A percentile compares a stretch with the other conserved stretches of the same genome.
Conservation (phyloP, 2,888 invertebrate genomes). For the Creontiades dilutus region DNA sequence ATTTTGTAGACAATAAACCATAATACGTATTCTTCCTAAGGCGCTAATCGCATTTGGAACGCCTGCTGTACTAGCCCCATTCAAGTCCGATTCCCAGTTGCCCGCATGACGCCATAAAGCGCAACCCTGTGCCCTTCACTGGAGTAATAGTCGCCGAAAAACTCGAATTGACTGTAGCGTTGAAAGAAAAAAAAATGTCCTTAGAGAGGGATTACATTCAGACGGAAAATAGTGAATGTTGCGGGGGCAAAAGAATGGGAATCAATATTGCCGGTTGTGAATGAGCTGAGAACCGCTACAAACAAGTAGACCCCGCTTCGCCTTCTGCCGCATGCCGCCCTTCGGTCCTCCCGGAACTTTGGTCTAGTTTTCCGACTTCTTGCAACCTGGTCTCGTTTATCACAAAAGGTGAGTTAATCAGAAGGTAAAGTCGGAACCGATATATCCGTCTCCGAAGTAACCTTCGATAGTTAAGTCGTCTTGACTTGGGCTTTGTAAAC, state of each 20-base stretch:
- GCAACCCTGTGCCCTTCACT: not conserved
- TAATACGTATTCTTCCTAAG: too few relatives aligned
- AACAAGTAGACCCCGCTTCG: conserved; percentile 15
- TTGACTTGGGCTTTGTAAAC: not conserved
- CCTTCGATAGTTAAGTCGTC: not conserved
- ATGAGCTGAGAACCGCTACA: conserved; percentile 52
- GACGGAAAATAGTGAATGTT: conserved; percentile 46
- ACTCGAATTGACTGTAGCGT: not conserved
- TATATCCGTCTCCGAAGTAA: not conserved
- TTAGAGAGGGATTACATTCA: conserved; percentile 24
- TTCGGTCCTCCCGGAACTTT: not conserved
- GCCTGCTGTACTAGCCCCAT: too few relatives aligned
- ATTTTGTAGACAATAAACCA: too few relatives aligned
- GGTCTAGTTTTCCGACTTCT: conserved; percentile 41
- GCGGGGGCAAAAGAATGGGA: conserved; percentile 46
- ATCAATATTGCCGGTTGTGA: conserved; percentile 51
- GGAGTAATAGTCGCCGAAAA: not conserved
- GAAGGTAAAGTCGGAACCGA: conserved; percentile 1
- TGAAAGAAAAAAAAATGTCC: not conserved
- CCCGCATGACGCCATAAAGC: not conserved
- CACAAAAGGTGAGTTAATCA: conserved; percentile 33
- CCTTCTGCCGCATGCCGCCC: conserved; percentile 13
- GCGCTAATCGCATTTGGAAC: too few relatives aligned
- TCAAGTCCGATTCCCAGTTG: too few relatives aligned
- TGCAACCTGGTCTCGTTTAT: conserved; percentile 4